phyloP scores from a whole-genome alignment of 2,888 invertebrate genomes.

The Tanytarsus gracilentus region DNA sequence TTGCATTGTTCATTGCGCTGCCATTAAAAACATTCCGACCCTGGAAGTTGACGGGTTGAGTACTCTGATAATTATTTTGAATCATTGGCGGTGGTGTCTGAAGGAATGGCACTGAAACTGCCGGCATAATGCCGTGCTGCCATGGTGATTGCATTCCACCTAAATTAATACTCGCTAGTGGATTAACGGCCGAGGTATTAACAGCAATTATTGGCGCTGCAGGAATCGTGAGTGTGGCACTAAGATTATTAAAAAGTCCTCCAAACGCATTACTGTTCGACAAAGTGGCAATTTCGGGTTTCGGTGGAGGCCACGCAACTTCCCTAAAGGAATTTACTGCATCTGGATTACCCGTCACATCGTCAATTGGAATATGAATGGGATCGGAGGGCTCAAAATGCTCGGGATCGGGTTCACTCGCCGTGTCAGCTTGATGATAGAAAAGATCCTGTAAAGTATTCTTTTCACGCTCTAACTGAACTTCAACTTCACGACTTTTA shows the following conservation, averaged over 20 bases:
- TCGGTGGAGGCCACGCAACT: conserved; percentile 78
- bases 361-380: conserved; percentile 77
- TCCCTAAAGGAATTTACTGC: conserved; percentile 67
- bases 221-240: conserved; percentile 29
- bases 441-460: conserved; percentile 73
- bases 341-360: conserved; percentile 73
- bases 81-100: conserved; percentile 35
- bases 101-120: conserved; percentile 33
- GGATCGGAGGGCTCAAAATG: conserved; percentile 68
- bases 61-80: conserved; percentile 36
- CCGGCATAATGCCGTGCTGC: neutral
- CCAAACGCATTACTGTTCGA: conserved; percentile 46
- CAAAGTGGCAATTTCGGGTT: conserved; percentile 49
- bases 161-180: conserved; percentile 3
- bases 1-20: conserved; percentile 45
- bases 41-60: conserved; percentile 38
- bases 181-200: conserved; percentile 28
- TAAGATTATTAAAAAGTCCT: conserved; percentile 38
- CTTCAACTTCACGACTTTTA: conserved; percentile 77
- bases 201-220: conserved; percentile 35
- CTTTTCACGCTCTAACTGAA: conserved; percentile 80
- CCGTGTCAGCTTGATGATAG: conserved; percentile 75
- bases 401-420: conserved; percentile 80
- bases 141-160: neutral
- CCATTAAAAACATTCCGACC: conserved; percentile 43